Percentiles rank a stretch among this genome's conserved stretches.
Evolutionary conservation across 2,797 vertebrate genomes (phyloP).

Genomic region (Pangasius larnaudii): DNA sequence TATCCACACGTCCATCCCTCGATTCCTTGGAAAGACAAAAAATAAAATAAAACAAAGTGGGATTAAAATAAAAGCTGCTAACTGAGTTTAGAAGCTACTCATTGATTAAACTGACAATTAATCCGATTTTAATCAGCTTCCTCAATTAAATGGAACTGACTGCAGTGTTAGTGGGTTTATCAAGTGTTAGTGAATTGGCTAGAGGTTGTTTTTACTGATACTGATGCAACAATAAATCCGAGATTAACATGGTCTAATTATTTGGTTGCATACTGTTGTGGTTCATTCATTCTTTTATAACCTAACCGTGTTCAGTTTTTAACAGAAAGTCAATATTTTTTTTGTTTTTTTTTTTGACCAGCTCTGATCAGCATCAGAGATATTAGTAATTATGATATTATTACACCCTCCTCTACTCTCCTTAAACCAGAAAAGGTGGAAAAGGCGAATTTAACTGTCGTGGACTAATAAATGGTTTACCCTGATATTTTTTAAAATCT

Average conservation of each 20-base stretch:
- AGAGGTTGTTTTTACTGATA: neutral
- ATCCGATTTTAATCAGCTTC: neutral
- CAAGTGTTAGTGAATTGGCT: neutral
- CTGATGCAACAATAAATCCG: neutral
- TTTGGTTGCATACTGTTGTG: neutral
- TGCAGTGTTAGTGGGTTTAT: neutral
- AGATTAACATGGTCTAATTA: neutral
- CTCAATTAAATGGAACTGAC: neutral
- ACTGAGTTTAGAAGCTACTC: neutral
- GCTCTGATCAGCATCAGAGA: neutral
- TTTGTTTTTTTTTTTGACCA: neutral
- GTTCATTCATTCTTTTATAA: neutral
- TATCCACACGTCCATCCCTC: conserved; percentile 95
- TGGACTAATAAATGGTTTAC: neutral
- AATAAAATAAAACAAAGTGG: neutral
- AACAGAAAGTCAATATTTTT: neutral
- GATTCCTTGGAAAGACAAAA: conserved; percentile 82
- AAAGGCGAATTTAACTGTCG: too few relatives aligned
- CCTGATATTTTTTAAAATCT: neutral
- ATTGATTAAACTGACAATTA: neutral
- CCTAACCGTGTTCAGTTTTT: neutral
- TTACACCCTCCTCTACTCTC: neutral
- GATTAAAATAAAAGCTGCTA: neutral
- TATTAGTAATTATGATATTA: too few relatives aligned
- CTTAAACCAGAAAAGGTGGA: neutral